Base-by-base conservation (phyloP, 2,888 invertebrate genomes). In the Tridacna gigas region DNA sequence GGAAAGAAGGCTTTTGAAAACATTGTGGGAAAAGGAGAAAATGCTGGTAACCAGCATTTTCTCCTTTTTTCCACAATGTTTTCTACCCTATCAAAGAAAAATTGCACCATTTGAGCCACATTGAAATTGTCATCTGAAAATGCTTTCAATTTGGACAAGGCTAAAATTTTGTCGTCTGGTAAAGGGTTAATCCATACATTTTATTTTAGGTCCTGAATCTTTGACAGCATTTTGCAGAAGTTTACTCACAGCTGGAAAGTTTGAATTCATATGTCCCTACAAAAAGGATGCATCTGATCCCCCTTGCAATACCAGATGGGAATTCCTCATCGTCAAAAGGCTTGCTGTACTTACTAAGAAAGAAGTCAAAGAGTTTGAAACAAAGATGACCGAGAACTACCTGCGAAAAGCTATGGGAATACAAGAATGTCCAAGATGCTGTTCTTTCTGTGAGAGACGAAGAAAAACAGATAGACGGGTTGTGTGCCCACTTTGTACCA, bases 181-280 rank as follows among this genome's bases (percentile, higher is more conserved):
- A 37, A 37, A 37, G 37, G 37, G 37, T 37, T 37, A 37, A 37
- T 37, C 37, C 37, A 37, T 37, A 7, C 37, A 37, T 37, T 37
- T 37, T 7, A 37, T 79, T 71, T 26, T 26, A 90, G 90, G 90
- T 25, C 89, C 90, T 25, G 89, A 89, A 45, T 88, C 88, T 0
- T 67, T 90, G 47, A 90, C 89, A 20, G 86, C 88, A 0, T 89
- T 66, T 61, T 89, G 89, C 26, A 77, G 87, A 63, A 88, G 89
- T 78, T 77, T 88, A 15, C 69, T 90, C 13, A 28, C 75, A 2
- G 77, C 77, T 28, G 88, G 86, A n/a, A 83, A 83, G 56, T 86
- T 66, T 60, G 84, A 88, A 56, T 88, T 90, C 26, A 63, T 82
- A 3, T 89, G 90, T 74, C 90, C 90, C 0, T 86, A 88, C 65